phyloP scores from a whole-genome alignment of 2,113 vertebrate genomes.

The Notarius lentiginosus region DNA sequence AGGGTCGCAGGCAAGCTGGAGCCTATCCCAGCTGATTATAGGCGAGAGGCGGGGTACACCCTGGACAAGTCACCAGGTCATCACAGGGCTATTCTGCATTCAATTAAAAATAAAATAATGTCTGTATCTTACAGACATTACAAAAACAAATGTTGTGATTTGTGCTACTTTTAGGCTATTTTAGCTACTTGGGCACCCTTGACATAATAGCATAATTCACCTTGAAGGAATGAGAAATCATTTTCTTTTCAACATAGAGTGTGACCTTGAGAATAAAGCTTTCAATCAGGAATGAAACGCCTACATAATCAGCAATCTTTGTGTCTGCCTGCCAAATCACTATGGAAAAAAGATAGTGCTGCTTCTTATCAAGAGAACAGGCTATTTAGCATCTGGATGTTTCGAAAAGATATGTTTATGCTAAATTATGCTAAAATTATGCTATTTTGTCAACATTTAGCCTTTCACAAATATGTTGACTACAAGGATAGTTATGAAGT shows the following conservation, averaged over 20 bases:
- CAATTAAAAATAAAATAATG: not conserved
- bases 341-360: constrained; percentile 19
- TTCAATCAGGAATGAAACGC: constrained; percentile 33
- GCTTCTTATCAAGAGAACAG: constrained; percentile 1
- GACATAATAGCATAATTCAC: constrained; percentile 17
- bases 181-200: not conserved
- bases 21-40: too few relatives aligned
- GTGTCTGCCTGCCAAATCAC: constrained; percentile 31
- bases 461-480: constrained; percentile 4
- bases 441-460: not conserved
- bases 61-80: too few relatives aligned
- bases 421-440: not conserved
- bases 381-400: constrained; percentile 19
- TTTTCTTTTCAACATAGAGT: constrained; percentile 11
- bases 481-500: not conserved
- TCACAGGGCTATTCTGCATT: not conserved
- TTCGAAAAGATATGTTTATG: constrained; percentile 8
- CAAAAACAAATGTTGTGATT: constrained; percentile 16
- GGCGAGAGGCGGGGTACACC: too few relatives aligned
- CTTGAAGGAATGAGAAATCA: constrained; percentile 27
- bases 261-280: constrained; percentile 11
- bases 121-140: constrained; percentile 3
- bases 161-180: constrained; percentile 16
- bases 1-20: too few relatives aligned
- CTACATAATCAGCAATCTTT: constrained; percentile 40